Conservation (phyloP, 2,797 vertebrate species). For the Morelia viridis region DNA sequence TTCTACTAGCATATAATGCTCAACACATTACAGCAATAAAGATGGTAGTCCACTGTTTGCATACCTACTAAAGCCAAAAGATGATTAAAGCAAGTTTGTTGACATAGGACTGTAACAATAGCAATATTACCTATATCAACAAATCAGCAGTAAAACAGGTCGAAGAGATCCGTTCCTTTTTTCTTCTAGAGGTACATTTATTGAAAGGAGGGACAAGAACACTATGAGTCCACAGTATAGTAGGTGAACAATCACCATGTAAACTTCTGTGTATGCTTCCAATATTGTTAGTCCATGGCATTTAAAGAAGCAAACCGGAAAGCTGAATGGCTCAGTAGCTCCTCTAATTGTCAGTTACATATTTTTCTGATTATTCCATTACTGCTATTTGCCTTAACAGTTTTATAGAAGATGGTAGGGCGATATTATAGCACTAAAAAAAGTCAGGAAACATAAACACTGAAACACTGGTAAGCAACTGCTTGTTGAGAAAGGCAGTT, state of each 20-base stretch:
- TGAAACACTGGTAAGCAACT: conserved; percentile 56
- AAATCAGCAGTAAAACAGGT: conserved; percentile 75
- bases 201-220: conserved; percentile 71
- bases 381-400: conserved; percentile 61
- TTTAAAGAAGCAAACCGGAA: conserved; percentile 74
- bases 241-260: conserved; percentile 76
- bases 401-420: conserved; percentile 50
- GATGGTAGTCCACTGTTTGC: conserved; percentile 84
- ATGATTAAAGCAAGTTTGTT: conserved; percentile 78
- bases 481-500: conserved; percentile 57
- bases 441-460: conserved; percentile 27
- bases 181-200: conserved; percentile 72
- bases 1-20: conserved; percentile 87
- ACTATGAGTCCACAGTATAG: conserved; percentile 73
- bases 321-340: conserved; percentile 79
- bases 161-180: conserved; percentile 72
- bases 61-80: conserved; percentile 80
- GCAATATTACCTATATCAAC: conserved; percentile 74
- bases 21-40: conserved; percentile 83
- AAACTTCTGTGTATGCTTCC: conserved; percentile 73
- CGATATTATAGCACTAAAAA: conserved; percentile 49
- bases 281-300: conserved; percentile 65
- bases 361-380: conserved; percentile 57
- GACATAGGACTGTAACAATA: conserved; percentile 79
- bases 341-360: conserved; percentile 55